Conservation (phyloP, 2,113 vertebrate species). For the Pomatostomus ruficeps region DNA sequence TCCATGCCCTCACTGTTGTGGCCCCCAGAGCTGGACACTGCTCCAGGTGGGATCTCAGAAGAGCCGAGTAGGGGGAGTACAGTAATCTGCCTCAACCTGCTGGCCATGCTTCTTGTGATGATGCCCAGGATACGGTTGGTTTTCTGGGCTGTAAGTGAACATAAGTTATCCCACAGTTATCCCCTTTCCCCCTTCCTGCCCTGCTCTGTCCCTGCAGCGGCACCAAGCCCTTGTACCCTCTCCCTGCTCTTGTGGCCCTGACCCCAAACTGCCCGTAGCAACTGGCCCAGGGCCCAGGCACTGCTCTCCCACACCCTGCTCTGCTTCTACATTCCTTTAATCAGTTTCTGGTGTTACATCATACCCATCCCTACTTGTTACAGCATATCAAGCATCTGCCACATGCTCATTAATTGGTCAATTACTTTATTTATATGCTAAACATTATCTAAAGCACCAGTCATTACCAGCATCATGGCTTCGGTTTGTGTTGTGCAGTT, state of each 20-base stretch:
- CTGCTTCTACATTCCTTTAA: neutral
- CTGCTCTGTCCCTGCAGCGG: accelerated
- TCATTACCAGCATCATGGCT: neutral
- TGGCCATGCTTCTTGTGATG: neutral
- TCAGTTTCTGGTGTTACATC: neutral
- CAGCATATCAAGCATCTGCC: neutral
- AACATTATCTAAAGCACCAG: neutral
- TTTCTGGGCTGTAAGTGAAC: neutral
- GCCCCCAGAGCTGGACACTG: neutral
- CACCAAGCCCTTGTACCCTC: neutral
- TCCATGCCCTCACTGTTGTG: neutral
- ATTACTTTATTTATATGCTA: constrained; percentile 19
- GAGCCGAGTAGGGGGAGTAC: neutral
- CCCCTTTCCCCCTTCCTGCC: too few species aligned
- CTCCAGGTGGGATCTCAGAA: neutral
- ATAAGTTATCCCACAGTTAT: neutral
- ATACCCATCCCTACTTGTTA: neutral
- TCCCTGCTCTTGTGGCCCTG: neutral
- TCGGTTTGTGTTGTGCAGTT: neutral
- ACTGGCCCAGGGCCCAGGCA: accelerated
- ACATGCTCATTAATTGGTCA: neutral
- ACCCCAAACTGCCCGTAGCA: accelerated
- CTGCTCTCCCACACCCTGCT: neutral
- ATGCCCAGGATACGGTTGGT: neutral
- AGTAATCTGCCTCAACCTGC: neutral